phyloP scores from a whole-genome alignment of 2,888 invertebrate species.

The Synergus umbraculus region DNA sequence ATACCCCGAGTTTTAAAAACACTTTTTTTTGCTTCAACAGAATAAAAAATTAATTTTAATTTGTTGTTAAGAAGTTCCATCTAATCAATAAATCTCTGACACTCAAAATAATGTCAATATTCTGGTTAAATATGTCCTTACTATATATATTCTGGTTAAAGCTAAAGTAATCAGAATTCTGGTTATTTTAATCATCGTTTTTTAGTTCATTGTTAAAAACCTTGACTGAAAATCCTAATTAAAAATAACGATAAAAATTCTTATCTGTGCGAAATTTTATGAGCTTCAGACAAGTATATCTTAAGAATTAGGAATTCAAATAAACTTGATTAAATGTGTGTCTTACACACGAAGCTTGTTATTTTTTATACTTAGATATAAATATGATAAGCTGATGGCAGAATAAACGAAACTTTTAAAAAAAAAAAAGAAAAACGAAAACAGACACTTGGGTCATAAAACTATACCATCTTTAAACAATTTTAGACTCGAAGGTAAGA shows the following conservation, averaged over 20 bases:
- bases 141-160: no score
- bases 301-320: constrained; percentile 25
- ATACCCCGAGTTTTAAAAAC: constrained; percentile 32
- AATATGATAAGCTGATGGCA: constrained; percentile 7
- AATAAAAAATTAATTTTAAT: constrained; percentile 31
- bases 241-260: neutral
- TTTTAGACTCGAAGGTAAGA: neutral
- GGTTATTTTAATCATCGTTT: no score
- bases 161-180: no score
- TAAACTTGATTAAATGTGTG: neutral
- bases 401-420: neutral
- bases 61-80: constrained; percentile 21
- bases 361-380: constrained; percentile 7
- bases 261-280: constrained; percentile 28
- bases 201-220: neutral
- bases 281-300: constrained; percentile 5
- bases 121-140: no score
- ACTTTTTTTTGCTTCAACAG: constrained; percentile 11
- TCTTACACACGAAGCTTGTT: neutral
- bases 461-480: neutral
- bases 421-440: neutral
- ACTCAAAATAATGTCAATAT: no score
- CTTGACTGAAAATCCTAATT: neutral
- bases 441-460: neutral
- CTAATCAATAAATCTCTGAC: neutral